phyloP scores from a whole-genome alignment of 2,888 invertebrate genomes.

The Tenthredo mesomela region DNA sequence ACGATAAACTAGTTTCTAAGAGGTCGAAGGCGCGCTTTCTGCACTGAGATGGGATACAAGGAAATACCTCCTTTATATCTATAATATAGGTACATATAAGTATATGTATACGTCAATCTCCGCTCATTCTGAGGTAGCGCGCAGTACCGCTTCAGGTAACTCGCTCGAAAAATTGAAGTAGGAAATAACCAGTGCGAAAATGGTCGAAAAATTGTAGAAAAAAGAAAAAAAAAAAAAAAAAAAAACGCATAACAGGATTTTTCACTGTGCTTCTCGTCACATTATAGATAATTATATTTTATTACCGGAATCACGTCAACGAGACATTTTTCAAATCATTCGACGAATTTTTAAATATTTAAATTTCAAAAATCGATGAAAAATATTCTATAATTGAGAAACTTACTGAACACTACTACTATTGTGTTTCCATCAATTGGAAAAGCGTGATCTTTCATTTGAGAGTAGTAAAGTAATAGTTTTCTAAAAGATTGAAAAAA shows the following conservation, averaged over 20 bases:
- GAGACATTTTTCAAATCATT: too few species aligned
- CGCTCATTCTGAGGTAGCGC: not conserved
- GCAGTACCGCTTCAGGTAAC: not conserved
- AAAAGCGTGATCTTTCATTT: too few species aligned
- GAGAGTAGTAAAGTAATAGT: too few species aligned
- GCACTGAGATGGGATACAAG: not conserved
- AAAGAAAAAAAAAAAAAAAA: not conserved
- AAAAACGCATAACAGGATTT: not conserved
- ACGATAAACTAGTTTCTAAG: conserved; percentile 41
- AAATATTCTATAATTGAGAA: too few species aligned
- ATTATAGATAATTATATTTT: not conserved
- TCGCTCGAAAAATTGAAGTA: not conserved
- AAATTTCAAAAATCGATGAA: too few species aligned
- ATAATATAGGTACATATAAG: not conserved
- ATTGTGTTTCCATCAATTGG: too few species aligned
- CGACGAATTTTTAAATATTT: too few species aligned
- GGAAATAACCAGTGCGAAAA: not conserved
- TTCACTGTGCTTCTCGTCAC: not conserved
- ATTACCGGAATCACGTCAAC: not conserved
- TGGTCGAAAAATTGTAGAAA: not conserved
- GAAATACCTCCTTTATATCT: not conserved
- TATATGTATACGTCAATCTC: not conserved
- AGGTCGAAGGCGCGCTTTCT: not conserved
- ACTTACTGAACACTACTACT: too few species aligned
- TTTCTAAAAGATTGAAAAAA: not conserved